Percentiles rank a stretch among this genome's conserved stretches.
Evolutionary conservation across 23 tunicate genomes (phyloP).

Genomic region (Botrylloides violaceus): DNA sequence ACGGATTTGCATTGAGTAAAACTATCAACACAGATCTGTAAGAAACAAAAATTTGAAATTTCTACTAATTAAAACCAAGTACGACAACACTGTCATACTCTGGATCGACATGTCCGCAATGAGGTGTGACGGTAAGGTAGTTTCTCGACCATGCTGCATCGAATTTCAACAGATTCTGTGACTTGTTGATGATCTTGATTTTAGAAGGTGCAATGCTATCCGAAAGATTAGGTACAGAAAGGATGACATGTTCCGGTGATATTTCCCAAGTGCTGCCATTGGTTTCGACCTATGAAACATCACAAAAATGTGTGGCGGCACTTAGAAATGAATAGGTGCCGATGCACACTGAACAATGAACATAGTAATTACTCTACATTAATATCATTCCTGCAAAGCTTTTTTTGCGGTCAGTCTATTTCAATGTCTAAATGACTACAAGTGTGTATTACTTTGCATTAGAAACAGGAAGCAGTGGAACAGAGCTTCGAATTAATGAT

Average conservation of each 20-base stretch:
- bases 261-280: slow-evolving; percentile 31
- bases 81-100: no score
- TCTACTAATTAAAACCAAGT: not conserved
- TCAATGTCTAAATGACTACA: no score
- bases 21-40: slow-evolving; percentile 50
- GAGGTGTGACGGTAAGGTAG: slow-evolving; percentile 78
- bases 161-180: slow-evolving; percentile 37
- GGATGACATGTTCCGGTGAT: slow-evolving; percentile 47
- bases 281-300: slow-evolving; percentile 3
- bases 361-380: no score
- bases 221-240: slow-evolving; percentile 20
- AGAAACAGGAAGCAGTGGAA: no score
- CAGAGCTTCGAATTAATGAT: no score
- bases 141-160: slow-evolving; percentile 85
- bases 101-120: slow-evolving; percentile 66
- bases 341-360: no score
- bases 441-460: no score
- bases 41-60: not conserved
- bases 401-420: no score
- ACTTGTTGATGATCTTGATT: slow-evolving; percentile 53
- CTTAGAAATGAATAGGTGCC: no score
- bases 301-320: no score
- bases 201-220: slow-evolving; percentile 12
- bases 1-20: slow-evolving; percentile 64
- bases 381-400: no score